Evolutionary conservation across 2,888 invertebrate genomes (phyloP).

Genomic region (Linnaemya vulpina): DNA sequence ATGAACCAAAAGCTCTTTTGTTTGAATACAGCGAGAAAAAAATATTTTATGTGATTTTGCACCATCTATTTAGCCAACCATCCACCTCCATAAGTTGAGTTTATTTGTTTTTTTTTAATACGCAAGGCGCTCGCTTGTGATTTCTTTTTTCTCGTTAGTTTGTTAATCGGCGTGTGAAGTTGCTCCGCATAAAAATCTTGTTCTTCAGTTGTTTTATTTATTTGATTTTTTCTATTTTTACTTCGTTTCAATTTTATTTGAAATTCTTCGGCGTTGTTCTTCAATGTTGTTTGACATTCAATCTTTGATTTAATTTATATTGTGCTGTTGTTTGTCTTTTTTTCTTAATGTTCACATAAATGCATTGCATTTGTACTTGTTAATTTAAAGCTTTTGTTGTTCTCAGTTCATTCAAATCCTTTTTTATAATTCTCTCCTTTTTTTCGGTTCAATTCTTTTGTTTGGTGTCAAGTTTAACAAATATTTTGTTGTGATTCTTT

Average conservation of each 20-base stretch:
- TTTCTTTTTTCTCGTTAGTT: conserved; percentile 47
- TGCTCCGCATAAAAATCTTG: conserved; percentile 63
- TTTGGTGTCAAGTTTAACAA: conserved; percentile 82
- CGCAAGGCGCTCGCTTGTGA: conserved; percentile 62
- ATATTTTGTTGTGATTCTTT: conserved; percentile 75
- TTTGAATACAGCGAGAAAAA: conserved; percentile 35
- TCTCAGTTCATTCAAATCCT: conserved; percentile 74
- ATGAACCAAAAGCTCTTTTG: conserved; percentile 68
- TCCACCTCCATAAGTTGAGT: conserved; percentile 56
- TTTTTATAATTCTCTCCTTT: conserved; percentile 45
- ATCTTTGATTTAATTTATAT: conserved; percentile 71
- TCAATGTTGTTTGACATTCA: conserved; percentile 72
- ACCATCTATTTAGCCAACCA: conserved; percentile 64
- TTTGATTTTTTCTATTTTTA: conserved; percentile 73
- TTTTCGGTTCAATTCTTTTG: conserved; percentile 80
- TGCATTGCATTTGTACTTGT: conserved; percentile 48
- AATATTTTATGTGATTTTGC: conserved; percentile 66
- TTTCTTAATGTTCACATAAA: conserved; percentile 8
- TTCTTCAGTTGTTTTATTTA: conserved; percentile 69
- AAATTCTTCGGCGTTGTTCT: conserved; percentile 76
- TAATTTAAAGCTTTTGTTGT: conserved; percentile 74
- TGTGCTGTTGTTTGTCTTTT: conserved; percentile 51
- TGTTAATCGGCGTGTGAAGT: conserved; percentile 72
- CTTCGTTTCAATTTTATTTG: conserved; percentile 77
- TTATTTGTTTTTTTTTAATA: conserved; percentile 30